Percentiles rank a stretch among this genome's conserved stretches.
Evolutionary conservation across 23 tunicate genomes (phyloP).

Genomic region (Ascidia mentula): DNA sequence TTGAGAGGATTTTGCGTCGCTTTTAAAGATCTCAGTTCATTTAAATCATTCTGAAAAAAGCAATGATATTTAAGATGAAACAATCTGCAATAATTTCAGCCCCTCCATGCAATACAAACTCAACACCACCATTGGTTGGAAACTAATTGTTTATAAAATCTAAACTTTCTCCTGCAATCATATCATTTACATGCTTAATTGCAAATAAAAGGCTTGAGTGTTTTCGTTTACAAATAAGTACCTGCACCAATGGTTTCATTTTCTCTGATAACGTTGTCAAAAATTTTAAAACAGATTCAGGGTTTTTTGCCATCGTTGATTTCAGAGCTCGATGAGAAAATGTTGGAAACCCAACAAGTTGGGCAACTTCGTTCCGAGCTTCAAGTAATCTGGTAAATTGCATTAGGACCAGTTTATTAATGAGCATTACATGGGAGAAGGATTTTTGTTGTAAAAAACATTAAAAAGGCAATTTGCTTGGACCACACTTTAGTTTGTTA

Average conservation of each 20-base stretch:
- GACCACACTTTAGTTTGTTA: neutral
- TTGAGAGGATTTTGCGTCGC: neutral
- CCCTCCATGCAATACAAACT: too few relatives aligned
- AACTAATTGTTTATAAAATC: too few relatives aligned
- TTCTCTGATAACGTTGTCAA: slow-evolving; percentile 46
- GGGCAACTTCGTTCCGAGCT: slow-evolving; percentile 68
- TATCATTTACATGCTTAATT: too few relatives aligned
- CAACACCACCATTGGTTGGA: too few relatives aligned
- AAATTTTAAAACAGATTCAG: slow-evolving; percentile 66
- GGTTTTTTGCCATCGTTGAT: slow-evolving; percentile 82
- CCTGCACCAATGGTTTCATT: slow-evolving; percentile 53
- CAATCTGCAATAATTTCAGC: too few relatives aligned
- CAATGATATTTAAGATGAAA: too few relatives aligned
- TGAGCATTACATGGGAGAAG: too few relatives aligned
- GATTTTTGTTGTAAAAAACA: too few relatives aligned
- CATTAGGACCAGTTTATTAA: too few relatives aligned
- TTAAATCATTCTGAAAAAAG: slow-evolving; percentile 44
- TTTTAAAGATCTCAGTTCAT: slow-evolving; percentile 46
- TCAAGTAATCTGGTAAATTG: slow-evolving; percentile 41
- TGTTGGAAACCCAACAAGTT: slow-evolving; percentile 73
- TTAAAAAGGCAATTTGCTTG: neutral
- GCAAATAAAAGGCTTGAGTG: too few relatives aligned
- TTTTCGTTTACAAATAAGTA: too few relatives aligned
- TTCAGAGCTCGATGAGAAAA: slow-evolving; percentile 72
- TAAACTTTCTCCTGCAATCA: too few relatives aligned